phyloP scores from a whole-genome alignment of 2,888 invertebrate species.

The Drosophila fulvimacula region DNA sequence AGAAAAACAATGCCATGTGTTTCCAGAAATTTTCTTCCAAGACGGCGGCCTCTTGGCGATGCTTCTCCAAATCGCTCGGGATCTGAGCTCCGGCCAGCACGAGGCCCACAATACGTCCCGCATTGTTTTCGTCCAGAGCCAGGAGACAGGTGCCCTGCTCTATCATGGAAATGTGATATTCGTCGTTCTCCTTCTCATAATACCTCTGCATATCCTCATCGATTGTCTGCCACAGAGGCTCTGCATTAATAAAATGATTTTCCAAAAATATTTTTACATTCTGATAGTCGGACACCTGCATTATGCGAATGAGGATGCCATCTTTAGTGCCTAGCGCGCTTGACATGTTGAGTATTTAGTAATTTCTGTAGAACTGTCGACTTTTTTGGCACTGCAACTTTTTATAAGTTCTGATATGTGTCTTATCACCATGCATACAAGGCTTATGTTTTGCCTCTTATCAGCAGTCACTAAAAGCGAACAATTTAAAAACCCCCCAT shows the following conservation, averaged over 20 bases:
- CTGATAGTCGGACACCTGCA: constrained; percentile 43
- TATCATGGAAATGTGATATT: constrained; percentile 45
- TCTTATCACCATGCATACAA: background rate
- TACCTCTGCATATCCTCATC: constrained; percentile 33
- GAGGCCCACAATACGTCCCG: constrained; percentile 46
- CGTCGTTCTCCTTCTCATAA: constrained; percentile 42
- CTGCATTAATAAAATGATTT: constrained; percentile 39
- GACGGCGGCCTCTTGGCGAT: constrained; percentile 24
- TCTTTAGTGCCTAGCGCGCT: constrained; percentile 31
- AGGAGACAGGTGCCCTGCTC: constrained; percentile 44
- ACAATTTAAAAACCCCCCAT: background rate
- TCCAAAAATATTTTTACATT: constrained; percentile 34
- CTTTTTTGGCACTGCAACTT: background rate
- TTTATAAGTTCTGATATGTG: constrained; percentile 13
- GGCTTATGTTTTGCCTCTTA: background rate
- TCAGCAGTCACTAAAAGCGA: too few relatives aligned
- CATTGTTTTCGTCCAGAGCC: constrained; percentile 35
- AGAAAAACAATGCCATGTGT: constrained; percentile 50
- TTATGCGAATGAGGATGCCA: constrained; percentile 45
- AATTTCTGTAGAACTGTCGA: background rate
- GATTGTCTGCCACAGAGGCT: constrained; percentile 37
- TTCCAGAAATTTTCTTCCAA: constrained; percentile 44
- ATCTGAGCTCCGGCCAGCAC: constrained; percentile 40
- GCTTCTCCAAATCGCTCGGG: constrained; percentile 30
- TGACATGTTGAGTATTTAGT: constrained; percentile 23